These are phyloP conservation scores for Rhabdomys dilectus DNA, from an alignment of 2,113 vertebrate genomes.

Conservation along the genomic window DNA sequence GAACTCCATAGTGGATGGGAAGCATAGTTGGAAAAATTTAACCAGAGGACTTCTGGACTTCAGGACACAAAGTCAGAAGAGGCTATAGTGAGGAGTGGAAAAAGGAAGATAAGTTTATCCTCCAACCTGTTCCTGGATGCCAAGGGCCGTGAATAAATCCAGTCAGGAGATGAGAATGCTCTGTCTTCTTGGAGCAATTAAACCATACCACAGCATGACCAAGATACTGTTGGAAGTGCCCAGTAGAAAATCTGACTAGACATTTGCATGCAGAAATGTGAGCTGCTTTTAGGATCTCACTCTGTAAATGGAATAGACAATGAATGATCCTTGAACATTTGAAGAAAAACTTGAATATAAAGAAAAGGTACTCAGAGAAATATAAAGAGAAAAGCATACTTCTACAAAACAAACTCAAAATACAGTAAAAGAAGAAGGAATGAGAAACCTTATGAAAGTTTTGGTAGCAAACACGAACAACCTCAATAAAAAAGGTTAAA, in stretches of 20 bases:
- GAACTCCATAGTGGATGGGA: not conserved
- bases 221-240: not conserved
- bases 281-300: not conserved
- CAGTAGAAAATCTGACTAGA: not conserved
- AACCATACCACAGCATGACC: not conserved
- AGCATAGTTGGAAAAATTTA: not conserved
- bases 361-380: not conserved
- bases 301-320: not conserved
- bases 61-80: not conserved
- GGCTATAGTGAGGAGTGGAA: not conserved
- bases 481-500: not conserved
- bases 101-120: not conserved
- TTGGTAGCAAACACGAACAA: slow-evolving; percentile 32
- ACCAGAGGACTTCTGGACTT: not conserved
- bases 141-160: not conserved
- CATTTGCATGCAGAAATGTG: not conserved
- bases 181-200: not conserved
- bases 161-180: not conserved
- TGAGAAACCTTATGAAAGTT: slow-evolving; percentile 29
- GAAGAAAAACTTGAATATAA: not conserved
- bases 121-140: not conserved
- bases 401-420: not conserved
- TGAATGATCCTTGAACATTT: not conserved
- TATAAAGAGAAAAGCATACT: not conserved
- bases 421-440: not conserved